Evolutionary conservation across 2,888 invertebrate genomes (phyloP).

Genomic region (Rotaria magnacalcarata): DNA sequence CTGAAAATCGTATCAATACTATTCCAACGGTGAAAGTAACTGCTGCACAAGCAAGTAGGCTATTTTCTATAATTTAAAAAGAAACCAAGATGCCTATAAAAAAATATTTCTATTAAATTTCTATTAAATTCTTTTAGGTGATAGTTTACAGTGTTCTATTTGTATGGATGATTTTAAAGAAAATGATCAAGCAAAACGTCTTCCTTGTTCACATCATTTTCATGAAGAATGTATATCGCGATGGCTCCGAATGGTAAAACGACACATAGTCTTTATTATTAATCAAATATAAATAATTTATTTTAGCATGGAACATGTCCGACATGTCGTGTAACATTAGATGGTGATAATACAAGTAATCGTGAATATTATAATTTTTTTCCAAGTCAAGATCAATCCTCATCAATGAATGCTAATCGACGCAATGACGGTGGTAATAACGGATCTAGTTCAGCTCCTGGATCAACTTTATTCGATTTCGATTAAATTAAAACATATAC

Average conservation of each 20-base stretch:
- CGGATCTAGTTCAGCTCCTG: not conserved
- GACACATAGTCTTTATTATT: not conserved
- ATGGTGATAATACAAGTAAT: slow-evolving; percentile 40
- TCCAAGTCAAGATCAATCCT: not conserved
- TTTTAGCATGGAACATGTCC: slow-evolving; percentile 46
- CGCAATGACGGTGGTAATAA: not conserved
- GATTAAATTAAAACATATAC: slow-evolving; percentile 13
- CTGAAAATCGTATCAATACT: slow-evolving; percentile 39
- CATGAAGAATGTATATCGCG: slow-evolving; percentile 42
- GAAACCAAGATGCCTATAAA: no score
- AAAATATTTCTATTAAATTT: no score
- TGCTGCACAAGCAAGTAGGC: slow-evolving; percentile 35
- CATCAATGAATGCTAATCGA: not conserved
- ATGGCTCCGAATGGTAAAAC: slow-evolving; percentile 41
- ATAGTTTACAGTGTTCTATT: slow-evolving; percentile 43
- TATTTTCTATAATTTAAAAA: no score
- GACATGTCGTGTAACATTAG: slow-evolving; percentile 42
- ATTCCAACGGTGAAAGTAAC: slow-evolving; percentile 41
- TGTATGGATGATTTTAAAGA: slow-evolving; percentile 45
- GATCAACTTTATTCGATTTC: not conserved
- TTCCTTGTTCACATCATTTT: slow-evolving; percentile 45
- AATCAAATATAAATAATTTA: not conserved
- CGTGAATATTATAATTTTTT: not conserved
- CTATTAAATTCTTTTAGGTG: slow-evolving; percentile 23
- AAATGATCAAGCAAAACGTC: slow-evolving; percentile 39